phyloP scores from a whole-genome alignment of 2,113 vertebrate species.

The Casuarius casuarius region DNA sequence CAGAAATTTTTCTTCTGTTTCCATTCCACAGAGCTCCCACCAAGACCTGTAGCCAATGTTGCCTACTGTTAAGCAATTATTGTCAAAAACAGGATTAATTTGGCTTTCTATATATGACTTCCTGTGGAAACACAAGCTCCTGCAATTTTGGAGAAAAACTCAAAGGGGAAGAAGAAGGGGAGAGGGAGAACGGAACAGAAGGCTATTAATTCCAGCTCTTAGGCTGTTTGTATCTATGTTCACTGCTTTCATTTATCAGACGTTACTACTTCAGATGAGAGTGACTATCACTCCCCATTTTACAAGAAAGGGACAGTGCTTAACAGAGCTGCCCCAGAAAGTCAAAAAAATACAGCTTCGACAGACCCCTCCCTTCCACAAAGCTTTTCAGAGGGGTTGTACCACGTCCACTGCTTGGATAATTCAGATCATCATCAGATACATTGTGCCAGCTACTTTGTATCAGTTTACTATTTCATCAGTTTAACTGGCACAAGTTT shows the following conservation, averaged over 20 bases:
- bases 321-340: background rate
- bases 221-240: background rate
- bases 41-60: fast-evolving
- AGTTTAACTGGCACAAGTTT: background rate
- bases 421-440: background rate
- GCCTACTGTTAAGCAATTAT: background rate
- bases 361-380: background rate
- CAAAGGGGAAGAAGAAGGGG: background rate
- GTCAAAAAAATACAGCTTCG: background rate
- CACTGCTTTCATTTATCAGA: background rate
- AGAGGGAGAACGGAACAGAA: background rate
- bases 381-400: background rate
- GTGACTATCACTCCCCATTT: background rate
- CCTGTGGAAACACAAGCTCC: background rate
- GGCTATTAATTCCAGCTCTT: background rate
- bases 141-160: background rate
- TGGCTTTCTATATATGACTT: background rate
- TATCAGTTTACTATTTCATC: background rate
- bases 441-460: background rate
- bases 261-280: background rate
- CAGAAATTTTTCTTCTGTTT: background rate
- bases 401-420: background rate
- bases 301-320: background rate
- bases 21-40: background rate
- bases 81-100: background rate